phyloP scores from a whole-genome alignment of 2,113 vertebrate genomes.

The Anguilla rostrata region DNA sequence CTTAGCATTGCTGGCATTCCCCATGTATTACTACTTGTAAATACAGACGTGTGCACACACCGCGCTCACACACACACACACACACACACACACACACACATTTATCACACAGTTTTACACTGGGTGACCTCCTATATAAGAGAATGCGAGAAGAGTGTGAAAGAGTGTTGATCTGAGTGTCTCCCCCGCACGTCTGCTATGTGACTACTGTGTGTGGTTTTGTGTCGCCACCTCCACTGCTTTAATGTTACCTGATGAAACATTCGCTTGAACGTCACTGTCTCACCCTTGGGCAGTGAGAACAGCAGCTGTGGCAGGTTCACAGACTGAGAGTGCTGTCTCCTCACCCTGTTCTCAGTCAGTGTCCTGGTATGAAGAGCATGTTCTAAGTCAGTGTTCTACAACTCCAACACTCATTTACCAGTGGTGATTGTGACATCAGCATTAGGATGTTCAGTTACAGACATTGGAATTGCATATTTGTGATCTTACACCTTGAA shows the following conservation, averaged over 20 bases:
- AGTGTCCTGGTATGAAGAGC: too few relatives aligned
- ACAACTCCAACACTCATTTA: too few relatives aligned
- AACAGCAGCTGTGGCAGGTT: not conserved
- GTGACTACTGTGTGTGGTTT: not conserved
- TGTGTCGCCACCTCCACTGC: not conserved
- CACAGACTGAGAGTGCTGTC: not conserved
- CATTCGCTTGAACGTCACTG: not conserved
- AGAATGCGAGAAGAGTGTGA: too few relatives aligned
- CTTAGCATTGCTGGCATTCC: constrained; percentile 39
- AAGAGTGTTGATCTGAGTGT: not conserved
- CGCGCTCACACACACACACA: not conserved
- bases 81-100: not conserved
- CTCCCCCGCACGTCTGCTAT: not conserved
- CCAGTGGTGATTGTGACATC: too few relatives aligned
- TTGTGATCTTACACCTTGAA: too few relatives aligned
- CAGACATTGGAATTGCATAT: too few relatives aligned
- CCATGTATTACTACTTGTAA: not conserved
- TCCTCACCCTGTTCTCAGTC: not conserved
- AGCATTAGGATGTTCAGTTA: too few relatives aligned
- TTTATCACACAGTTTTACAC: too few relatives aligned
- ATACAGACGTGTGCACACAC: not conserved
- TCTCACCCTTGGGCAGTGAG: not conserved
- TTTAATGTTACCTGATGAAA: not conserved
- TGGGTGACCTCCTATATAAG: too few relatives aligned
- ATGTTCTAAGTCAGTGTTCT: too few relatives aligned